A percentile compares a stretch with the other conserved stretches of the same genome.
Evolutionary conservation across 2,888 invertebrate species (phyloP).

Genomic region (Cheilosia variabilis): DNA sequence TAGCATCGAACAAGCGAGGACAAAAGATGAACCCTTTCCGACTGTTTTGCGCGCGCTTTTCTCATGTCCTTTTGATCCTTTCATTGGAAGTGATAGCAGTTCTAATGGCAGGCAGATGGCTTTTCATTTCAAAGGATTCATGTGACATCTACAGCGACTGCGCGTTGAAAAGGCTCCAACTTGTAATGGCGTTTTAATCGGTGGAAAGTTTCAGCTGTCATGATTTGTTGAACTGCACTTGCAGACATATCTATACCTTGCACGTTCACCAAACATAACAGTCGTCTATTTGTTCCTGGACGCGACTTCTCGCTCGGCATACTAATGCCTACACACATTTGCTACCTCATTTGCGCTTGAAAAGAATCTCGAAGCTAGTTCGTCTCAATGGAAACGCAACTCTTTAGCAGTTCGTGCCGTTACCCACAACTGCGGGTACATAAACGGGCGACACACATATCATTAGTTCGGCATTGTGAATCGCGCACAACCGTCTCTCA

Average conservation of each 20-base stretch:
- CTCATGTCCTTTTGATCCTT: conserved; percentile 2
- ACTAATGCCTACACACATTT: conserved; percentile 37
- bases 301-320: conserved; percentile 21
- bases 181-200: conserved; percentile 22
- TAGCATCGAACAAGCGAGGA: conserved; percentile 59
- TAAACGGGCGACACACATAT: conserved; percentile 36
- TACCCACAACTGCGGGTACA: background rate
- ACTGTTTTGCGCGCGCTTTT: conserved; percentile 1
- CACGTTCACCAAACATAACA: conserved; percentile 45
- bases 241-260: background rate
- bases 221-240: background rate
- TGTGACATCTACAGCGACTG: background rate
- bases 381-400: conserved; percentile 72
- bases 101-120: background rate
- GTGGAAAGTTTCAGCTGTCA: conserved; percentile 2
- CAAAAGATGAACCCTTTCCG: conserved; percentile 57
- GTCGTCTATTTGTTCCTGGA: conserved; percentile 54
- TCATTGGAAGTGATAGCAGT: conserved; percentile 1
- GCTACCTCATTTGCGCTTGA: conserved; percentile 60
- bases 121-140: background rate
- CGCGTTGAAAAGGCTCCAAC: too few relatives aligned
- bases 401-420: conserved; percentile 43
- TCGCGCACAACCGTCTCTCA: conserved; percentile 12
- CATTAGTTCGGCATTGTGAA: conserved; percentile 63
- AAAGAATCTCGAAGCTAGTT: conserved; percentile 67